Percentiles rank a stretch among this genome's conserved stretches.
Evolutionary conservation across 2,113 vertebrate species (phyloP).

Genomic region (Montifringilla adamsi): DNA sequence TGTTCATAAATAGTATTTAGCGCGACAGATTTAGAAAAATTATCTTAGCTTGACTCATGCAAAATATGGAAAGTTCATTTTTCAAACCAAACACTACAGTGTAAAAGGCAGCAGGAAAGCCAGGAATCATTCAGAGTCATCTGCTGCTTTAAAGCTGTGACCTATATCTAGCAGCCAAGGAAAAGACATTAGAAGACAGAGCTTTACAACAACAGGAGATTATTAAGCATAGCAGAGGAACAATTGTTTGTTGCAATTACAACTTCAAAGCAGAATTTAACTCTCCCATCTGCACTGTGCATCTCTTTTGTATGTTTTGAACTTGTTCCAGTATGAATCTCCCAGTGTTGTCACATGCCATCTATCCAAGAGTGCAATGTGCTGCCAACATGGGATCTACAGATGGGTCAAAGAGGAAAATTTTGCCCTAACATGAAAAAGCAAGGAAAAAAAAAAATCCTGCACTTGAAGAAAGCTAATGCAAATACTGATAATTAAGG

Average conservation of each 20-base stretch:
- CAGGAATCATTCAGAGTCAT: background rate
- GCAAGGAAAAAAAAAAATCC: background rate
- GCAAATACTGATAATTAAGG: background rate
- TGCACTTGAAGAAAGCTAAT: background rate
- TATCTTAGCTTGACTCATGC: background rate
- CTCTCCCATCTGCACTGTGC: background rate
- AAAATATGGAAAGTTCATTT: background rate
- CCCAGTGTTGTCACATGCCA: background rate
- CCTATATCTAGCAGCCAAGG: constrained; percentile 8
- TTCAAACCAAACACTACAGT: background rate
- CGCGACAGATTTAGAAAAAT: background rate
- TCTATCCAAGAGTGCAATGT: background rate
- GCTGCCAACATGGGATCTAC: background rate
- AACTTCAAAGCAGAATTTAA: constrained; percentile 15
- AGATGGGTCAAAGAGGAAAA: background rate
- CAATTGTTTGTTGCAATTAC: background rate
- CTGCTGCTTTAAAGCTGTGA: constrained; percentile 45
- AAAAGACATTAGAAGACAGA: constrained; percentile 11
- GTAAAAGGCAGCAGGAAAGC: background rate
- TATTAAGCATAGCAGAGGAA: background rate
- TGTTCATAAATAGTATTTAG: background rate
- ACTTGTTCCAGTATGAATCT: background rate
- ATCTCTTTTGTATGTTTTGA: background rate
- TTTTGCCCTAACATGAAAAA: background rate
- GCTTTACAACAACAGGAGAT: constrained; percentile 29